A percentile compares a stretch with the other conserved stretches of the same genome.
These are phyloP conservation scores for Nephrotoma flavescens DNA, from an alignment of 2,888 invertebrate genomes.

Conservation along the genomic window DNA sequence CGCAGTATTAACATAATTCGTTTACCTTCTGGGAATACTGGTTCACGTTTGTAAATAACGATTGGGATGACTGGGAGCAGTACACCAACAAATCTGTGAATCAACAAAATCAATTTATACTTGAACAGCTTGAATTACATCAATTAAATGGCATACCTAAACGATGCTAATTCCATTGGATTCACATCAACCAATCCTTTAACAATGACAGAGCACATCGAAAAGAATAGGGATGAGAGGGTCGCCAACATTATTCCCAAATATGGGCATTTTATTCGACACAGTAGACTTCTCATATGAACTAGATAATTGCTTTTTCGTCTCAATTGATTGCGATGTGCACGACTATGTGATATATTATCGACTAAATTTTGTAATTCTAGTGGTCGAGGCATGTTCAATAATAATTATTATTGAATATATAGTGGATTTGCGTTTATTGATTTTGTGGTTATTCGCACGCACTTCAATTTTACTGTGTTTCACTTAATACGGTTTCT, in stretches of 20 bases:
- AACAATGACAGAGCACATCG: slow-evolving; percentile 80
- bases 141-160: slow-evolving; percentile 25
- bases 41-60: slow-evolving; percentile 62
- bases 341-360: slow-evolving; percentile 30
- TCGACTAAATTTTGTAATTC: slow-evolving; percentile 70
- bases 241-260: slow-evolving; percentile 72
- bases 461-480: background rate
- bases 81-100: slow-evolving; percentile 62
- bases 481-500: background rate
- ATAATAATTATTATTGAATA: background rate
- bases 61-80: slow-evolving; percentile 75
- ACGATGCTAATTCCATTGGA: slow-evolving; percentile 78
- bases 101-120: background rate
- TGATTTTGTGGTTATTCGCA: background rate
- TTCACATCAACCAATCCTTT: slow-evolving; percentile 74
- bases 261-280: slow-evolving; percentile 49
- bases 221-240: slow-evolving; percentile 77
- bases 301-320: background rate
- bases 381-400: slow-evolving; percentile 59
- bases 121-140: background rate
- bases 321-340: background rate
- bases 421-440: background rate
- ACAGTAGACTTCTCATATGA: background rate
- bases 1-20: slow-evolving; percentile 61
- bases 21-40: slow-evolving; percentile 65